These are phyloP conservation scores for Chelon labrosus DNA, from an alignment of 2,797 vertebrate genomes.

Conservation along the genomic window DNA sequence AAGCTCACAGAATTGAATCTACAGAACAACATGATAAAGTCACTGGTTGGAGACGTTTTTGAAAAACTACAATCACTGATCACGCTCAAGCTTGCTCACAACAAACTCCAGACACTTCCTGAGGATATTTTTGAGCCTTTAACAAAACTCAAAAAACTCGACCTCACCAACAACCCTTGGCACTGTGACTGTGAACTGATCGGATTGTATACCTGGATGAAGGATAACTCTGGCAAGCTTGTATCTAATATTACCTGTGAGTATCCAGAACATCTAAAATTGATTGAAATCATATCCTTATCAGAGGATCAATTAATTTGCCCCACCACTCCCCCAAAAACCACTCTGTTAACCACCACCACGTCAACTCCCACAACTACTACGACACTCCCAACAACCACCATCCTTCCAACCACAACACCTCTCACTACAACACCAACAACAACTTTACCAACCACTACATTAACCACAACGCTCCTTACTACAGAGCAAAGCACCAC, in stretches of 20 bases:
- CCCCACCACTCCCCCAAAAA: conserved; percentile 39
- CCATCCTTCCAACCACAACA: not conserved
- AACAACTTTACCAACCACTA: conserved; percentile 1
- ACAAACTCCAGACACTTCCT: conserved; percentile 68
- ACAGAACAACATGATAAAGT: conserved; percentile 72
- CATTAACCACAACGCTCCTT: not conserved
- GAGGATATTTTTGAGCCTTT: conserved; percentile 71
- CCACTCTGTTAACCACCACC: conserved; percentile 21
- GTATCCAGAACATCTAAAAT: conserved; percentile 76
- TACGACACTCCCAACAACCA: conserved; percentile 7
- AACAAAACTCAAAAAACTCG: conserved; percentile 74
- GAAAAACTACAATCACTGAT: conserved; percentile 73
- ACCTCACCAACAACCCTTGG: conserved; percentile 87
- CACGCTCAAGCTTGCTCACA: conserved; percentile 75
- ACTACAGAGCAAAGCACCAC: not conserved
- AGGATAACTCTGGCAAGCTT: conserved; percentile 63
- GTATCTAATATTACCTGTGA: conserved; percentile 67
- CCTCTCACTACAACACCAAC: conserved; percentile 1
- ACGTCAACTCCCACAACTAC: not conserved
- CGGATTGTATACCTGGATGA: conserved; percentile 78
- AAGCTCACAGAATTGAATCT: conserved; percentile 83
- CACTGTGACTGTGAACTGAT: conserved; percentile 87
- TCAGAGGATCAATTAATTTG: conserved; percentile 80
- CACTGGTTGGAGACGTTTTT: conserved; percentile 72
- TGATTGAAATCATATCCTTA: conserved; percentile 63